Base-by-base conservation (phyloP, 1,140 invertebrate species). In the Platorchestia sp. region DNA sequence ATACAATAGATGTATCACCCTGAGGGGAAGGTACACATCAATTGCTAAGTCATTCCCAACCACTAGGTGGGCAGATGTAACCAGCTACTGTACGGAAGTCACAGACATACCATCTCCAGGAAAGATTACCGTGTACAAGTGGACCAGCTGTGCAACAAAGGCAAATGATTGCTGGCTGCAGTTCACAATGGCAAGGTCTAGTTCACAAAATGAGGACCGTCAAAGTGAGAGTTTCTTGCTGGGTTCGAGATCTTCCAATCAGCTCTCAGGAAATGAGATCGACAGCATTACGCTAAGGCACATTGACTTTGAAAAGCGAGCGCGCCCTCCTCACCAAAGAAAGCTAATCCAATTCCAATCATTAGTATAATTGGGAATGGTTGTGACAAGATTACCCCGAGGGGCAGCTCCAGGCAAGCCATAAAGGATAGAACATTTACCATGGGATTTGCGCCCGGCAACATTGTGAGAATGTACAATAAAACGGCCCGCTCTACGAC, bases 311-410 rank as follows among this genome's bases (percentile, higher is more conserved):
- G 91, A 93, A 93, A 93, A 93, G 91, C 91, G 91, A 93, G 91
- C 44, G 43, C 43, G 91, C 91, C 91, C 91, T 93, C 40, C 91
- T 45, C 91, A 45, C 91, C 91, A 93, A 93, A 93, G 91, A 93
- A 93, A 93, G 91, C 91, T 93, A 93, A 93, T 93, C 91, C 91
- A 93, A 93, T 93, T 93, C 91, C 91, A 93, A 93, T 93, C 91
- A 93, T 93, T 93, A 93, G 91, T 93, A 93, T 93, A 93, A 93
- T 93, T 93, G 91, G 91, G 43, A 93, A 47, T 93, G 91, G 91
- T 93, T 93, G 91, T 93, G 91, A 93, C 91, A 93, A 93, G 91
- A 93, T 93, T 93, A 93, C 43, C 91, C 91, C 40, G 43, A 93
- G 43, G 45, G 91, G 91, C 43, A 47, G 36, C 36, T 44, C 41